Base-by-base conservation (phyloP, 2,888 invertebrate species). In the Sphinx pinastri region DNA sequence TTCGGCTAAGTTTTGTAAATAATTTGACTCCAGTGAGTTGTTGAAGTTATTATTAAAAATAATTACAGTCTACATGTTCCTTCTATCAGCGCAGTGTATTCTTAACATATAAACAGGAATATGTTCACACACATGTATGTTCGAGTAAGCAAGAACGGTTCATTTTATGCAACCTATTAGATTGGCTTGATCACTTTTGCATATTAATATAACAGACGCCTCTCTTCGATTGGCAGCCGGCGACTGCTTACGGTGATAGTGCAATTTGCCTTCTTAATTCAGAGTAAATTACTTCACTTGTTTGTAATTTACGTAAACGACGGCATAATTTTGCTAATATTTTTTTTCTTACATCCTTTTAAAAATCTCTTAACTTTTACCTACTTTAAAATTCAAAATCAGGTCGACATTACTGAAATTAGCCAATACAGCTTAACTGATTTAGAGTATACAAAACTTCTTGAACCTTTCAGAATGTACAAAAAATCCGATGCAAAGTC, bases 161-260 rank as follows among this genome's bases (percentile, higher is more conserved):
- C 81, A 80, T 77, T 85, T 82, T 77, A 83, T 82, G 82, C 82
- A 82, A 78, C 81, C 77, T 79, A 84, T 88, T 84, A 78, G 80
- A 85, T 84, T 81, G 74, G 80, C 83, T 80, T 82, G 82, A 85
- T 82, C 82, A 84, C 77, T 80, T 87, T 86, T 88, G 88, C 86
- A 90, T 90, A 88, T 87, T 88, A 88, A 90, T 88, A 79, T 16
- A 31, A 67, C 52, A 67, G 54, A n/a, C 52, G 38, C 38, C 54
- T 52, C 14, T 31, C 52, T 67, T 31, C 54, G 54, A 54, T 52
- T 67, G 14, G n/a, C 16, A 67, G 13, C 31, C 51, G 31, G 25
- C 51, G 49, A 12, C 47, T 60, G 47, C n/a, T n/a, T 25, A 16
- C 31, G 14, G 31, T 31, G 38, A 51, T 54, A 67, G 38, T 16